Evolutionary conservation across 2,888 invertebrate species (phyloP).

Genomic region (Drosophila affinis): DNA sequence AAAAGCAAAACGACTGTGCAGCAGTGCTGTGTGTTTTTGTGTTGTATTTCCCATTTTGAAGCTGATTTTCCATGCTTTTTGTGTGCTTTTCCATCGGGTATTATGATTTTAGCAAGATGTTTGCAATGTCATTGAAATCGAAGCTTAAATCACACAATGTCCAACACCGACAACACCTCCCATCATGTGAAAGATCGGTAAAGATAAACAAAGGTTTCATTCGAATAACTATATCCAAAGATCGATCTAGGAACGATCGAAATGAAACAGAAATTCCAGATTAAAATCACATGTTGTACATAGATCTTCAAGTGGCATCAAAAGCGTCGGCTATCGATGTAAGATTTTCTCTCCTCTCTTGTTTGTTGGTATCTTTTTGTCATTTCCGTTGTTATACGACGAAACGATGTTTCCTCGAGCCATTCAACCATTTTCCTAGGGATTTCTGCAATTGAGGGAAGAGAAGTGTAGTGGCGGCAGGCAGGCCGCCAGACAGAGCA

Average conservation of each 20-base stretch:
- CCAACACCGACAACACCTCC: too few relatives aligned
- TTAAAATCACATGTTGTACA: too few relatives aligned
- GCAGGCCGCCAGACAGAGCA: conserved; percentile 33
- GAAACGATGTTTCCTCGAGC: conserved; percentile 5
- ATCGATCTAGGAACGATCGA: too few relatives aligned
- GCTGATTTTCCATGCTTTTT: conserved; percentile 40
- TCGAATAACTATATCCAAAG: too few relatives aligned
- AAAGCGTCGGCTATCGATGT: neutral
- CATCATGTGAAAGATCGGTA: too few relatives aligned
- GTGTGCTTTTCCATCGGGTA: conserved; percentile 18
- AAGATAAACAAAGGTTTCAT: too few relatives aligned
- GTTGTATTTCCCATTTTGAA: conserved; percentile 52
- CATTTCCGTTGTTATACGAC: neutral
- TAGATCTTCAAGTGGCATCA: neutral
- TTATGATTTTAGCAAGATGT: neutral
- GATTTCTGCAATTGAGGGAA: conserved; percentile 8
- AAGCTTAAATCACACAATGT: too few relatives aligned
- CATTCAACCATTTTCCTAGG: conserved; percentile 57
- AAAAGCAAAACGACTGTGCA: neutral
- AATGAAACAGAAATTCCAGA: too few relatives aligned
- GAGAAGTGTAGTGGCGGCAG: conserved; percentile 3
- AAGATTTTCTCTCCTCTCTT: conserved; percentile 37
- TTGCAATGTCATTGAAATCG: neutral
- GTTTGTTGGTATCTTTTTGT: conserved; percentile 36
- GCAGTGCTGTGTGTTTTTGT: conserved; percentile 34